Evolutionary conservation across 2,888 invertebrate species (phyloP).

Genomic region (Euzetes globulus): DNA sequence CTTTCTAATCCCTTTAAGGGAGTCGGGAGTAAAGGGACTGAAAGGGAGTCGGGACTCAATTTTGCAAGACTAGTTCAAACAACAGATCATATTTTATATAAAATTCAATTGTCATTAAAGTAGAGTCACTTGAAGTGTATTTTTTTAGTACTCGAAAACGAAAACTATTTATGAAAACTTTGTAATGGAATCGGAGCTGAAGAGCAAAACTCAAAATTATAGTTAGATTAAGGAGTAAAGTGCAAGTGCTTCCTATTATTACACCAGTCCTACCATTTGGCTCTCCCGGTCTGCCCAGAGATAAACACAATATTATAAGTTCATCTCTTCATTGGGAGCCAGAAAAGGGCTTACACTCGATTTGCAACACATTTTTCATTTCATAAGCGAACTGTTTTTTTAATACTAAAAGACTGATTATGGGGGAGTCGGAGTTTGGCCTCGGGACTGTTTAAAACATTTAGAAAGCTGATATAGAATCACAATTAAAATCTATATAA

Average conservation of each 20-base stretch:
- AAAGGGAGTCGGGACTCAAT: too few relatives aligned
- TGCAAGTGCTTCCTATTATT: background rate
- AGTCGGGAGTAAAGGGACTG: too few relatives aligned
- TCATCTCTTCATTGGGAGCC: background rate
- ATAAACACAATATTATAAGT: background rate
- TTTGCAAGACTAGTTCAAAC: too few relatives aligned
- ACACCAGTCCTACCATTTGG: background rate
- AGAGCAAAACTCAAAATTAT: background rate
- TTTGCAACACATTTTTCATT: background rate
- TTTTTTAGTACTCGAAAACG: background rate
- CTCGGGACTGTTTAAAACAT: too few relatives aligned
- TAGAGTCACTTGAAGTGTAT: background rate
- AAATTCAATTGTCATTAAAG: background rate
- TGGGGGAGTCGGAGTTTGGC: too few relatives aligned
- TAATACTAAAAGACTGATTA: too few relatives aligned
- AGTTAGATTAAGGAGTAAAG: conserved; percentile 6
- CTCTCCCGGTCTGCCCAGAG: background rate
- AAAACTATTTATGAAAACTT: background rate
- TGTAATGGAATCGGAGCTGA: background rate
- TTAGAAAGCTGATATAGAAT: too few relatives aligned
- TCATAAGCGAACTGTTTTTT: too few relatives aligned
- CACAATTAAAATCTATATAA: too few relatives aligned
- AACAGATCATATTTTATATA: background rate
- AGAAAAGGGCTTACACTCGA: background rate
- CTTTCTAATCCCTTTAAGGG: too few relatives aligned